Evolutionary conservation across 2,797 vertebrate genomes (phyloP).

Genomic region (Falco naumanni): DNA sequence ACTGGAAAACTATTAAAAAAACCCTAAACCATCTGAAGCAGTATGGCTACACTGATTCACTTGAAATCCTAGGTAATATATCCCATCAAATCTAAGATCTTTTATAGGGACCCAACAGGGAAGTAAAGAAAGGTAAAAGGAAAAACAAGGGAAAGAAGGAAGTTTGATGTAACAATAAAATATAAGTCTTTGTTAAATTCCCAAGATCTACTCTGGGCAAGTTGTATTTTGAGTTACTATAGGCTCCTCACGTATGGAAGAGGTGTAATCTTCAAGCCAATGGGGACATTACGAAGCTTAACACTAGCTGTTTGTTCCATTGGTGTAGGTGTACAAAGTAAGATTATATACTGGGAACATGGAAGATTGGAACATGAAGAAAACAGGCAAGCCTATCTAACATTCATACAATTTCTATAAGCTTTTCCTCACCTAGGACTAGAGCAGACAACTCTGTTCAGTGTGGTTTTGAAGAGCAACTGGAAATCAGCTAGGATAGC

Average conservation of each 20-base stretch:
- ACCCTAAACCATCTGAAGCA: background rate
- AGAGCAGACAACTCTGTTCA: background rate
- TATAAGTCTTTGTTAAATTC: background rate
- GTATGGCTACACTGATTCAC: background rate
- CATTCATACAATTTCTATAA: background rate
- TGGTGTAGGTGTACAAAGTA: background rate
- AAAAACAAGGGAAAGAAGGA: background rate
- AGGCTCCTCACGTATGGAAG: rapidly evolving
- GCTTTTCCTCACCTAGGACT: background rate
- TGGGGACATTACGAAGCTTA: background rate
- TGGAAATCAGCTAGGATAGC: background rate
- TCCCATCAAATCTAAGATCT: background rate
- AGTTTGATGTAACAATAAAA: background rate
- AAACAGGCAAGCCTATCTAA: background rate
- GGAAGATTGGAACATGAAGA: background rate
- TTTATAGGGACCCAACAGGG: background rate
- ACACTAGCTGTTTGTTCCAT: background rate
- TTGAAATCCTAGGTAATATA: background rate
- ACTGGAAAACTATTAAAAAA: background rate
- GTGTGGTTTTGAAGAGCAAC: background rate
- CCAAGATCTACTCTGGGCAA: background rate
- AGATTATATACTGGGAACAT: background rate
- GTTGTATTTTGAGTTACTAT: background rate
- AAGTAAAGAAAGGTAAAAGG: background rate
- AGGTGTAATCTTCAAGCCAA: background rate